Conservation (phyloP, 2,888 invertebrate genomes). For the Ectobius pallidus region DNA sequence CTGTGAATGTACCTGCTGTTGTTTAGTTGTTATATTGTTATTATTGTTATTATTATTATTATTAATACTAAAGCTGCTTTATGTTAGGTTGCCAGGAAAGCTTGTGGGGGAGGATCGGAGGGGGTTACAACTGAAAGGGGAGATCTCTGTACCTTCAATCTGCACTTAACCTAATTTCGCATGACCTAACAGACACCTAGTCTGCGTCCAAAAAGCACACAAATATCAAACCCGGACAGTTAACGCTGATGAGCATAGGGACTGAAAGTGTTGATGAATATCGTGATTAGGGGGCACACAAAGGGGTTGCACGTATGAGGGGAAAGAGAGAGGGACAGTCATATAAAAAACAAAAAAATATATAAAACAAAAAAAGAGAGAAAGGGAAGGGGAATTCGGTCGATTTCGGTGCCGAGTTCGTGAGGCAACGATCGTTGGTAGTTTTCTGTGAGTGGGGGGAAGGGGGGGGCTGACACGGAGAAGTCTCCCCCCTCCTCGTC, state of each 20-base stretch:
- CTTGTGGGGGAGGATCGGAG: not conserved
- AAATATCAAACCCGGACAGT: no score
- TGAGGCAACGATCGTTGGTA: constrained; percentile 20
- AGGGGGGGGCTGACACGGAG: not conserved
- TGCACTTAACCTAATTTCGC: not conserved
- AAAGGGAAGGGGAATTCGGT: constrained; percentile 17
- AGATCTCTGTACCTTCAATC: not conserved
- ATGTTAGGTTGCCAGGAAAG: not conserved
- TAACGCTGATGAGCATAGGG: no score
- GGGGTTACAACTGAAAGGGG: not conserved
- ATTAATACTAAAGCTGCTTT: not conserved
- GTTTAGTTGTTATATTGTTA: no score
- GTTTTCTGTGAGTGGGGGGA: not conserved
- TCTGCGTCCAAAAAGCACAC: no score
- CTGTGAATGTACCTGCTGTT: no score
- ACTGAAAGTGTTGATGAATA: not conserved
- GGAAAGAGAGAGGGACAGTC: not conserved
- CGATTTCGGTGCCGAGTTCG: constrained; percentile 24
- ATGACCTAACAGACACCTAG: not conserved
- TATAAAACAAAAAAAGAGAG: constrained; percentile 4
- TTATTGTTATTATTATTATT: no score
- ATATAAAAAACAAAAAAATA: no score
- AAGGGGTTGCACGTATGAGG: not conserved
- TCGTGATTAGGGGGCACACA: not conserved
- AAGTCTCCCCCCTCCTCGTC: constrained; percentile 1